These are phyloP conservation scores for Agriotes lineatus DNA, from an alignment of 2,888 invertebrate genomes.

Conservation along the genomic window DNA sequence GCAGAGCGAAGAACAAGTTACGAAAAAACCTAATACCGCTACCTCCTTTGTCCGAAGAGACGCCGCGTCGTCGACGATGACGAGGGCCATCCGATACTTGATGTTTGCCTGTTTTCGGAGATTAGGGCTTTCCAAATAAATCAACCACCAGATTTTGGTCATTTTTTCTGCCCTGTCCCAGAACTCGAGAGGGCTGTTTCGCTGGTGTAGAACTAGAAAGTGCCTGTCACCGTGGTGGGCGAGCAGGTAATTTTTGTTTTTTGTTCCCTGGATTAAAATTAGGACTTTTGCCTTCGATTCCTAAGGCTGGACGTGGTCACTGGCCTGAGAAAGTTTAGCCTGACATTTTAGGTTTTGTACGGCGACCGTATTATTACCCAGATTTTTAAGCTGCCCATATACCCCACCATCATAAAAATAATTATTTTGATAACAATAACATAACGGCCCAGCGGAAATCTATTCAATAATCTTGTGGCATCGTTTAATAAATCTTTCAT, in stretches of 20 bases:
- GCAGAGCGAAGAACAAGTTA: conserved; percentile 31
- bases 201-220: neutral
- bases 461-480: no score
- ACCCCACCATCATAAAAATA: no score
- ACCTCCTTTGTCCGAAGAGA: conserved; percentile 32
- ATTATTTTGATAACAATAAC: no score
- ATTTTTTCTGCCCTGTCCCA: neutral
- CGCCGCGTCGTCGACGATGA: conserved; percentile 27
- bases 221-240: conserved; percentile 1
- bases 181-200: neutral
- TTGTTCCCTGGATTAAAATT: neutral
- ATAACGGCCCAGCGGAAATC: no score
- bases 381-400: no score
- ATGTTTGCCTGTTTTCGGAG: neutral
- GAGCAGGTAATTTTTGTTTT: conserved; percentile 13
- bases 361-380: no score
- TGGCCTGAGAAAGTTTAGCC: neutral
- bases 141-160: neutral
- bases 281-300: neutral
- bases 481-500: no score
- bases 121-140: neutral
- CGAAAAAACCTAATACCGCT: conserved; percentile 34
- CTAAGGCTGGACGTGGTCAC: neutral
- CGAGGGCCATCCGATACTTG: conserved; percentile 15
- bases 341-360: no score